These are phyloP conservation scores for Argya squamiceps DNA, from an alignment of 2,797 vertebrate genomes.

Conservation along the genomic window DNA sequence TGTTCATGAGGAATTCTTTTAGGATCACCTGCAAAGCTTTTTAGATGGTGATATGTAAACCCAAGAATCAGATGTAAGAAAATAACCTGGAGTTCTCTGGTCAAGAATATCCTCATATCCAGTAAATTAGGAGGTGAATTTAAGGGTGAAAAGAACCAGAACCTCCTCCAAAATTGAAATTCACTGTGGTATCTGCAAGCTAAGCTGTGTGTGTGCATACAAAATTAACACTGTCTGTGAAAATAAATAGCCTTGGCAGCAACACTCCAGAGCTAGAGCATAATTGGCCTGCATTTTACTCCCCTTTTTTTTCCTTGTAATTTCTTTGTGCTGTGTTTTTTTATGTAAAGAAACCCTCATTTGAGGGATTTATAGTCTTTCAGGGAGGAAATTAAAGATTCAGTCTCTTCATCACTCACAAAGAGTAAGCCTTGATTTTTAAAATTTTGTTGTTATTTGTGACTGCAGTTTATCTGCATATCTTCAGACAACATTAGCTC, in stretches of 20 bases:
- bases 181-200: slow-evolving; percentile 46
- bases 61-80: neutral
- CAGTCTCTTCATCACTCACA: neutral
- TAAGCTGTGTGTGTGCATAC: slow-evolving; percentile 54
- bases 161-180: slow-evolving; percentile 49
- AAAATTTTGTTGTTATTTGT: slow-evolving; percentile 21
- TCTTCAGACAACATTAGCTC: slow-evolving; percentile 11
- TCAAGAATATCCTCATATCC: neutral
- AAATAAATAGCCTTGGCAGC: slow-evolving; percentile 67
- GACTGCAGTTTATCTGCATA: neutral
- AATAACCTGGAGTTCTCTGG: neutral
- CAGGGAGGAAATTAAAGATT: slow-evolving; percentile 41
- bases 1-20: neutral
- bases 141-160: slow-evolving; percentile 6
- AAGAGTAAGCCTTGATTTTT: slow-evolving; percentile 22
- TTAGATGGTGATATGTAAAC: neutral
- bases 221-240: slow-evolving; percentile 47
- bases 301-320: slow-evolving; percentile 40
- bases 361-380: slow-evolving; percentile 46
- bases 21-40: neutral
- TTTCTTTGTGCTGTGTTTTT: slow-evolving; percentile 61
- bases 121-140: neutral
- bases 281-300: slow-evolving; percentile 55
- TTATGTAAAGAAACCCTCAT: slow-evolving; percentile 53
- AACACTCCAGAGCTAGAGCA: slow-evolving; percentile 55